Percentiles rank a stretch among this genome's conserved stretches.
Conservation (phyloP, 2,113 vertebrate species). For the Caracal caracal region DNA sequence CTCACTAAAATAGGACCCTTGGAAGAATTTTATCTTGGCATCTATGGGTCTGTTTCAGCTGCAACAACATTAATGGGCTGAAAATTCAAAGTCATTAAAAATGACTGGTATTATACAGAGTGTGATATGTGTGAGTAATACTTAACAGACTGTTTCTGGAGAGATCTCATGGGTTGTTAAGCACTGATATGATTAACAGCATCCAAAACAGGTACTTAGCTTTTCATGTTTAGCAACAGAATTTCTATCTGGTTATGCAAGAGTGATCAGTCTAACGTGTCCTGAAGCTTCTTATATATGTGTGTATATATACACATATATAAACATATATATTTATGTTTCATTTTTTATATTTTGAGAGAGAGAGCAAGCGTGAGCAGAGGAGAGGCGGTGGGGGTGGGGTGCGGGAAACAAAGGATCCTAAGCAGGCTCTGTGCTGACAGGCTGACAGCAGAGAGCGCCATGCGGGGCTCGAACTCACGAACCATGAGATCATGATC, state of each 20-base stretch:
- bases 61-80: neutral
- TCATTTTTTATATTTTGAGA: too few species aligned
- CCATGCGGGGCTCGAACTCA: too few species aligned
- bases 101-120: neutral
- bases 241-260: neutral
- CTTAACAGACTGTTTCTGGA: neutral
- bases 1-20: neutral
- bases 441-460: too few species aligned
- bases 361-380: too few species aligned
- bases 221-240: neutral
- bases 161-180: neutral
- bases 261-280: neutral
- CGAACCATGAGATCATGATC: too few species aligned
- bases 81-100: constrained; percentile 41
- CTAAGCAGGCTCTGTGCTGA: too few species aligned
- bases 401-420: too few species aligned
- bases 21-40: neutral
- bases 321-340: too few species aligned
- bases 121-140: neutral
- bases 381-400: too few species aligned
- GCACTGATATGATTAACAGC: neutral
- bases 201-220: neutral
- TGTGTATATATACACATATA: too few species aligned
- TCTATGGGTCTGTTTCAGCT: neutral
- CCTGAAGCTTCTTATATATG: neutral